Base-by-base conservation (phyloP, 53 echinoderm and acorn worm species). In the Glandiceps talaboti region DNA sequence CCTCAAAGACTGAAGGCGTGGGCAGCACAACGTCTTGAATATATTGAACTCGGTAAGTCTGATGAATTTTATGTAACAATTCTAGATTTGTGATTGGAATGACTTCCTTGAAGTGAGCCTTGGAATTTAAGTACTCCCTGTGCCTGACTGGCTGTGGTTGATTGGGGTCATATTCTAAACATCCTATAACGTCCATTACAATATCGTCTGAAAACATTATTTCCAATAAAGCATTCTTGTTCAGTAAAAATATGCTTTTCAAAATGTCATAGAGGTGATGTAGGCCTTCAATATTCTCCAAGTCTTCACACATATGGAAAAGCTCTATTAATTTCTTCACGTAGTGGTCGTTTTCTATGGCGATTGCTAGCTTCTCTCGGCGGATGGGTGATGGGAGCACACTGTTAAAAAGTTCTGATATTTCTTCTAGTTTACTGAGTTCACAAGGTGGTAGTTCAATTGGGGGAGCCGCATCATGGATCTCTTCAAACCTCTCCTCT, bases 1-100 rank as follows among this genome's bases (percentile, higher is more conserved):
- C 97, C 75, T 97, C 97, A 82, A 97, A 97, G 31, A 97, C 91
- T 76, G 97, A 97, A 25, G 97, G 97, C 64, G 97, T 93, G 28
- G 97, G 97, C 81, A 97, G 85, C 80, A 97, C 92, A 27, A 93
- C 93, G 76, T 97, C 97, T 80, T 93, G 97, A 84, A 93, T 97
- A 87, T 97, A 96, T 90, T 96, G 97, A 87, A 97, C 97, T 80
- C 93, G 84, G 84, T 97, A 97, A 45, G 97, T 97, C 88, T 97
- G 97, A 88, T 97, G 97, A 83, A 97, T 97, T 89, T 97, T 97
- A 84, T 89, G 91, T 86, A 97, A 84, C 64, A 97, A 87, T 85
- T 97, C 93, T 83, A 84, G 90, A 79, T 97, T 97, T 64, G 93
- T 85, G 73, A 97, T 97, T 31, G 97, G 97, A 75, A 97, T 89